A percentile compares a stretch with the other conserved stretches of the same genome.
phyloP scores from a whole-genome alignment of 2,113 vertebrate genomes.

The Prionailurus bengalensis region DNA sequence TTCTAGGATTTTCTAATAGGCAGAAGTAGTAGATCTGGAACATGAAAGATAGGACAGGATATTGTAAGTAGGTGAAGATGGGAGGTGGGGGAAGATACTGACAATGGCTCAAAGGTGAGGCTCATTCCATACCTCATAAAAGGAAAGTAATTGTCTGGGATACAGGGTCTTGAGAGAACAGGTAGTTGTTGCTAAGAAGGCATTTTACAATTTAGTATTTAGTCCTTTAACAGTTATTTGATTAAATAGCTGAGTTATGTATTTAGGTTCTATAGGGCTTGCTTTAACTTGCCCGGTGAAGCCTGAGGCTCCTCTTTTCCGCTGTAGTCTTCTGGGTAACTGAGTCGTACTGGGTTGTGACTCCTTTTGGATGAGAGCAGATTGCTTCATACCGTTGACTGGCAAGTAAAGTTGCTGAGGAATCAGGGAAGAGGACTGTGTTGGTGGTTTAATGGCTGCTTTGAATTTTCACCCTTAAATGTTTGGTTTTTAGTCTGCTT shows the following conservation, averaged over 20 bases:
- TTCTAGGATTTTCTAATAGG: slow-evolving; percentile 5
- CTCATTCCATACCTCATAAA: background rate
- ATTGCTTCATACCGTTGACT: background rate
- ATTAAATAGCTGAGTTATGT: background rate
- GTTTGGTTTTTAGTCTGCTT: background rate
- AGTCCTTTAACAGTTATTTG: background rate
- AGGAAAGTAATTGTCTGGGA: background rate
- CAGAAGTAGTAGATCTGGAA: background rate
- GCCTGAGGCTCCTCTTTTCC: background rate
- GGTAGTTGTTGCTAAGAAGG: background rate
- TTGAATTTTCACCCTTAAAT: slow-evolving; percentile 29
- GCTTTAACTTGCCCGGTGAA: background rate
- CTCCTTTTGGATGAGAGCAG: background rate
- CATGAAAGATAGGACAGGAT: background rate
- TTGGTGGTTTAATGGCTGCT: background rate
- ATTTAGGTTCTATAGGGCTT: slow-evolving; percentile 1
- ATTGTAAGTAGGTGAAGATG: background rate
- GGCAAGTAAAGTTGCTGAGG: background rate
- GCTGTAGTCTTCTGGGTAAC: background rate
- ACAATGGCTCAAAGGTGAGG: background rate
- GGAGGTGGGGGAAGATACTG: background rate
- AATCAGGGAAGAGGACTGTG: background rate
- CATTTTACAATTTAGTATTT: background rate
- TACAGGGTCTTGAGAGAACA: background rate
- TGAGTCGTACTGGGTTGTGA: background rate